Base-by-base conservation (phyloP, 2,113 vertebrate species). In the Catharus fuscescens region DNA sequence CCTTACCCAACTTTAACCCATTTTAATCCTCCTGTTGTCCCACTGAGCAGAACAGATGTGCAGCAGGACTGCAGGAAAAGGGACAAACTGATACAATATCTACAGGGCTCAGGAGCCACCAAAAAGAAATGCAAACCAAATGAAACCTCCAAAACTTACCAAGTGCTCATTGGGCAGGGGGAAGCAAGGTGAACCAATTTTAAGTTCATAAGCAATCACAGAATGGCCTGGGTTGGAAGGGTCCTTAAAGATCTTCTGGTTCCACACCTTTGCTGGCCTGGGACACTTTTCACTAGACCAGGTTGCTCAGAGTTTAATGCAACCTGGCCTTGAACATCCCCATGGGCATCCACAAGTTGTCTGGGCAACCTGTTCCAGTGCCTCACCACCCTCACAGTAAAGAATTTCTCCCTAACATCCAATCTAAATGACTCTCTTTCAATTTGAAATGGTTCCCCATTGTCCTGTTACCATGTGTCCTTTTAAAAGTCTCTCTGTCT, bases 151-250 rank as follows among this genome's bases (percentile, higher is more conserved):
- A 40, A 77, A 86, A 83, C 2, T 9, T 45, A 31, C 11, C 0
- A 0, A 62, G 20, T 32, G 6, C 13, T 70, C 4, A 0, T 1
- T 45, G 54, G 21, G 25, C 32, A 44, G 17, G 9, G 4, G 19
- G 42, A 86, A 48, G 16, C 40, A 71, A 86, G n/a, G 31, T 9
- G 48, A 60, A 44, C n/a, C 26, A 56, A 36, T 84, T 36, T 60
- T 38, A 60, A 86, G 9, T 26, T 56, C 31, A 42, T 78, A 42
- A 42, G 24, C 28, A 67, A 34, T 24, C 59, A 65, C 2, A 50
- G 36, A 59, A 88, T 17, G 15, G 25, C 40, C 36, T 40, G 24
- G 4, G 5, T 61, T 31, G n/a, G 40, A 61, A 60, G 9, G 19
- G 16, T 14, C n/a, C 19, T 47, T 21, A 67, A 45, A 74, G 24